Evolutionary conservation across 2,113 vertebrate species (phyloP), one percentile per base, ranked within the genome.

Genomic region (Ciconia boyciana): DNA sequence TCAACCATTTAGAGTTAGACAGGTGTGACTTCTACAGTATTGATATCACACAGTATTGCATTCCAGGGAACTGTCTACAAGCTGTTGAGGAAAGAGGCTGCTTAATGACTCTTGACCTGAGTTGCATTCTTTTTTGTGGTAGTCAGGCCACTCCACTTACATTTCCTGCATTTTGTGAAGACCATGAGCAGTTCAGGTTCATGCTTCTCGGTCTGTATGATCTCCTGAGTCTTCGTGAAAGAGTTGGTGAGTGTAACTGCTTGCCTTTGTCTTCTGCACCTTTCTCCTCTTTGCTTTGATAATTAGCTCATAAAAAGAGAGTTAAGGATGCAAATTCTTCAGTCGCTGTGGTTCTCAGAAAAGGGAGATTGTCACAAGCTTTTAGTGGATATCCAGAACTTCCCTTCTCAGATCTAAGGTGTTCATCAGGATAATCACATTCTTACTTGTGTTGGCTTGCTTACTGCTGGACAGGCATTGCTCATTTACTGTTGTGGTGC

Each of bases 31-130:
- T 91, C 21, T 49, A 18, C 3, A 6, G 34, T 83, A 69, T 57
- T 94, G 81, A 72, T 93, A 91, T 22, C 41, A 28, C 31, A 86
- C 44, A 61, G 6, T 36, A 24, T 57, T 93, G 77, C 66, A 83
- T 95, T 95, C 93, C 94, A 95, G 78, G 89, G 52, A 83, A 65
- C 52, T 87, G 54, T 80, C 43, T 90, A 57, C 43, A 43, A 10
- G 57, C 52, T 90, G 52, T 84, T 96, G 34, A 91, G 70, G 70
- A 94, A 87, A 52, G 61, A 91, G 65, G 29, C 74, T 90, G 32
- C 54, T 91, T 87, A 61, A 62, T 96, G 84, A 84, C n/a, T 94
- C 60, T 66, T 71, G 44, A 60, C 36, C 77, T 48, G 34, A 82
- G 31, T 43, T 78, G 39, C 89, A 93, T 95, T 95, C 78, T 95